Evolutionary conservation across 1,140 invertebrate species (phyloP).

Genomic region (Megalopta genalis): DNA sequence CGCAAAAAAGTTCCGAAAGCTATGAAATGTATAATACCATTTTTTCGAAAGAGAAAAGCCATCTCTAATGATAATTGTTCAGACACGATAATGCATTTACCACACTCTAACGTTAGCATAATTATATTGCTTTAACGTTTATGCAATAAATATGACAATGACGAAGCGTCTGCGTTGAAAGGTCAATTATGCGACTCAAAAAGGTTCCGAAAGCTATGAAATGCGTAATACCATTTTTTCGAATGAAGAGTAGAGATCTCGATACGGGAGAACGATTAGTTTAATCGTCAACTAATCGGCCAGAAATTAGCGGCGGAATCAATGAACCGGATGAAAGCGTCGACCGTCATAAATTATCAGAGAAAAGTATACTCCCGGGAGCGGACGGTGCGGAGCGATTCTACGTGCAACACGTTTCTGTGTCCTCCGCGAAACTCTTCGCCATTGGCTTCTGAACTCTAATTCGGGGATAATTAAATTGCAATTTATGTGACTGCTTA

Average conservation of each 20-base stretch:
- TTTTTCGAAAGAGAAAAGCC: too few species aligned
- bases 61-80: too few species aligned
- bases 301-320: slow-evolving; percentile 24
- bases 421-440: not conserved
- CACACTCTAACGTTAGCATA: too few species aligned
- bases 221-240: not conserved
- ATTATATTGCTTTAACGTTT: too few species aligned
- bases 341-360: slow-evolving; percentile 5
- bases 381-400: not conserved
- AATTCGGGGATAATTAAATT: slow-evolving; percentile 25
- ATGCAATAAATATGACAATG: too few species aligned
- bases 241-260: too few species aligned
- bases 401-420: slow-evolving; percentile 10
- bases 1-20: too few species aligned
- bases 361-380: slow-evolving; percentile 1
- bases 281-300: slow-evolving; percentile 20
- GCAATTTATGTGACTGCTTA: slow-evolving; percentile 18
- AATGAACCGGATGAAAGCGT: slow-evolving; percentile 30
- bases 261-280: slow-evolving; percentile 8
- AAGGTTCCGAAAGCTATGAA: too few species aligned
- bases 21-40: too few species aligned
- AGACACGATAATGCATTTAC: too few species aligned
- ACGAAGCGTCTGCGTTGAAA: too few species aligned
- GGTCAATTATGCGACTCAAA: too few species aligned
- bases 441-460: not conserved